Conservation (phyloP, 2,797 vertebrate species). For the Enteromius fasciolatus region DNA sequence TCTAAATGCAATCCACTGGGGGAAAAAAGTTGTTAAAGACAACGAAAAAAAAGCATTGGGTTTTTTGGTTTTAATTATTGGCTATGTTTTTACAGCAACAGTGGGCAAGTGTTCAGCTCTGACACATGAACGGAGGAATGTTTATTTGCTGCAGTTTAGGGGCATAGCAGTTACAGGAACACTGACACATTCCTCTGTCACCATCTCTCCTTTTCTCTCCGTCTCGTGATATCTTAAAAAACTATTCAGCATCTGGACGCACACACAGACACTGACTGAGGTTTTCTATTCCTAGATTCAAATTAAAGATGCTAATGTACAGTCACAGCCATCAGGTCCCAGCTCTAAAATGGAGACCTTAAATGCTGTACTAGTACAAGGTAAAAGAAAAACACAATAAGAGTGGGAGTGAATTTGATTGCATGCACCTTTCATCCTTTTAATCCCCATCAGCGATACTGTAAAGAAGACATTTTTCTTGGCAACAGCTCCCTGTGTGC, state of each 20-base stretch:
- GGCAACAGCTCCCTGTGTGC: constrained; percentile 73
- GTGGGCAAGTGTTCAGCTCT: constrained; percentile 75
- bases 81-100: constrained; percentile 77
- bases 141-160: constrained; percentile 82
- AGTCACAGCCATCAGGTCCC: background rate
- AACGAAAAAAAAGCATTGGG: constrained; percentile 65
- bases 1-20: constrained; percentile 60
- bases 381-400: constrained; percentile 10
- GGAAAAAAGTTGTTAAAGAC: constrained; percentile 62
- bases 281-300: constrained; percentile 6
- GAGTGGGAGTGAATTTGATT: constrained; percentile 50
- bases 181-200: constrained; percentile 82
- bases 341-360: constrained; percentile 36
- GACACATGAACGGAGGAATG: constrained; percentile 82
- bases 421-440: constrained; percentile 53
- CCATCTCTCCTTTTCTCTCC: constrained; percentile 57
- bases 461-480: constrained; percentile 79
- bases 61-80: constrained; percentile 82
- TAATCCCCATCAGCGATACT: constrained; percentile 65
- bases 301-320: constrained; percentile 17
- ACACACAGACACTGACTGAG: background rate
- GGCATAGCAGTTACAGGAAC: constrained; percentile 76
- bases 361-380: constrained; percentile 23
- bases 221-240: constrained; percentile 44
- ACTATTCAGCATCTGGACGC: background rate